Conservation (phyloP, 2,113 vertebrate genomes). For the Strix aluco region DNA sequence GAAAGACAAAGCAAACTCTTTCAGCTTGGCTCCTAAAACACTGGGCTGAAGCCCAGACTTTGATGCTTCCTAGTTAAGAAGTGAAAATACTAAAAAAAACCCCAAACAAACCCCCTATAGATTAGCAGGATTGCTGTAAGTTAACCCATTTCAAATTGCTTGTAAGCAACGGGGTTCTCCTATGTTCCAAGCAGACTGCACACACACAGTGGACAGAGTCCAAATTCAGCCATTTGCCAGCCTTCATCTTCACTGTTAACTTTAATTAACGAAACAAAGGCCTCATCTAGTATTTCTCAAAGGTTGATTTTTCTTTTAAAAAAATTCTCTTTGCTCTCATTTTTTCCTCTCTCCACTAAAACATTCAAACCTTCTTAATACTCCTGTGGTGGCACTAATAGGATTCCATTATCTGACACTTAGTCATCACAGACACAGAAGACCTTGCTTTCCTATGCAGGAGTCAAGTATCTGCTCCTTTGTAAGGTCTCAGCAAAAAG, state of each 20-base stretch:
- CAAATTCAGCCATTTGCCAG: background rate
- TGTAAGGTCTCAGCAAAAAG: conserved; percentile 2
- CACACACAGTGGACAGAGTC: background rate
- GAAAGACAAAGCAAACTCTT: background rate
- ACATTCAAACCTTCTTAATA: background rate
- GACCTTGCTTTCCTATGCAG: background rate
- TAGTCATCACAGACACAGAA: conserved; percentile 29
- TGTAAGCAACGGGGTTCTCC: accelerated
- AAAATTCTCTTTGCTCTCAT: background rate
- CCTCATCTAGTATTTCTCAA: background rate
- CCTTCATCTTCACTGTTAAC: background rate
- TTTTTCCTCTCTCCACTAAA: background rate
- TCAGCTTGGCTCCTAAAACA: background rate
- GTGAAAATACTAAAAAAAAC: background rate
- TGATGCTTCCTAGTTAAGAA: background rate
- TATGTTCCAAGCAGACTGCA: background rate
- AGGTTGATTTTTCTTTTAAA: background rate
- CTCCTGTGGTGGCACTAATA: background rate
- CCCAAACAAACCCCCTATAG: background rate
- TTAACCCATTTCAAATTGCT: background rate
- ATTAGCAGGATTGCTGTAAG: background rate
- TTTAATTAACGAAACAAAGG: background rate
- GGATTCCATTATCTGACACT: conserved; percentile 30
- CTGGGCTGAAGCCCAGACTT: background rate
- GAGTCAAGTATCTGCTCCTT: conserved; percentile 34